These are phyloP conservation scores for Tachycineta bicolor DNA, from an alignment of 2,113 vertebrate genomes.

Conservation along the genomic window DNA sequence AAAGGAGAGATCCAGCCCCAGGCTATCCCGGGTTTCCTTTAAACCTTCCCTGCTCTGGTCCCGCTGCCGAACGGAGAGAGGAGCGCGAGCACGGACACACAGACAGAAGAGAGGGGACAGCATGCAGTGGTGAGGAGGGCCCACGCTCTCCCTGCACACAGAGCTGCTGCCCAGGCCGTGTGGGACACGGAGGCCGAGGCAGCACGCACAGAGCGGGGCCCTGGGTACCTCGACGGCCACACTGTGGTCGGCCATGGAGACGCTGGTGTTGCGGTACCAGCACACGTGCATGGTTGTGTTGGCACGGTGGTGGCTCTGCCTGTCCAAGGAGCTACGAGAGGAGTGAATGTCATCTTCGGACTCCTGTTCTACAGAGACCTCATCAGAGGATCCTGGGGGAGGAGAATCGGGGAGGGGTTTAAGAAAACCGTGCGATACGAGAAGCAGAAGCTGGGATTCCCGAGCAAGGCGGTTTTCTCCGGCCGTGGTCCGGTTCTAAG, in stretches of 20 bases:
- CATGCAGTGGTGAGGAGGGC: background rate
- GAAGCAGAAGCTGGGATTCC: background rate
- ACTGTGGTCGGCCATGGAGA: slow-evolving; percentile 94
- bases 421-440: background rate
- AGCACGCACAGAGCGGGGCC: background rate
- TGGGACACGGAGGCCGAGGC: background rate
- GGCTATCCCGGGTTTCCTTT: background rate
- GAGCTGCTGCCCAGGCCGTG: background rate
- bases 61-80: background rate
- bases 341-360: slow-evolving; percentile 86
- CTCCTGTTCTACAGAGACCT: slow-evolving; percentile 88
- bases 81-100: fast-evolving
- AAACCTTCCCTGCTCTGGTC: background rate
- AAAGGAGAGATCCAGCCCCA: background rate
- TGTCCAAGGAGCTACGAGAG: slow-evolving; percentile 83
- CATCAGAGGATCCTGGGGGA: slow-evolving; percentile 86
- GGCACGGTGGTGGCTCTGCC: slow-evolving; percentile 87
- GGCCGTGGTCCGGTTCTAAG: background rate
- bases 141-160: background rate
- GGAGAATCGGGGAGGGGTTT: slow-evolving; percentile 41
- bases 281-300: slow-evolving; percentile 95
- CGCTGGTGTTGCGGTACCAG: slow-evolving; percentile 95
- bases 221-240: slow-evolving; percentile 88
- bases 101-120: background rate
- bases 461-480: background rate